Percentiles rank a stretch among this genome's conserved stretches.
These are phyloP conservation scores for Plectrocnemia conspersa DNA, from an alignment of 1,140 invertebrate genomes.

Conservation along the genomic window DNA sequence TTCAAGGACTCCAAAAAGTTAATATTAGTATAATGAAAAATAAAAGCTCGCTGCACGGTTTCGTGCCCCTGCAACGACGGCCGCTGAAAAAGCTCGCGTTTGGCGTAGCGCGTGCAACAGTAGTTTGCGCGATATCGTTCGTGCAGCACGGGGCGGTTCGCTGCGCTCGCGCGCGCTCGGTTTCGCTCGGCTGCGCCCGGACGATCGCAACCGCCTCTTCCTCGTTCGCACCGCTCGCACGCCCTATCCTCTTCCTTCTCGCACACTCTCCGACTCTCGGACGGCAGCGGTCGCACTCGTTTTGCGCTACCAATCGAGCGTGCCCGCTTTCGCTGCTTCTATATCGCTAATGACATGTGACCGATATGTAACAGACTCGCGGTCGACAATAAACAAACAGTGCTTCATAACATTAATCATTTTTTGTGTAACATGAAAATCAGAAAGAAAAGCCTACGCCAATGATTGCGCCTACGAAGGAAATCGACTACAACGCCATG, in stretches of 20 bases:
- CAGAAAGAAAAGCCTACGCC: neutral
- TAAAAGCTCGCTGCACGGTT: constrained; percentile 25
- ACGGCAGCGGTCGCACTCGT: neutral
- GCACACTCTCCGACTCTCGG: neutral
- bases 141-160: constrained; percentile 7
- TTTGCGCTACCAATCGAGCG: neutral
- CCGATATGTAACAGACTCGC: neutral
- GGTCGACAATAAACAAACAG: neutral
- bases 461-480: neutral
- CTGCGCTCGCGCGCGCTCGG: neutral
- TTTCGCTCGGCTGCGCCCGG: neutral
- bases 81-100: neutral
- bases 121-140: too few species aligned
- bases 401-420: neutral
- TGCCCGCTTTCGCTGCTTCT: neutral
- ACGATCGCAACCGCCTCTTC: neutral
- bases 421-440: constrained; percentile 1
- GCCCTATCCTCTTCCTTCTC: neutral
- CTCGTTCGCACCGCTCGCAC: neutral
- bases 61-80: neutral
- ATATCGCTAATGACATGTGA: neutral
- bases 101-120: neutral
- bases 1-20: too few species aligned
- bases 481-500: constrained; percentile 31
- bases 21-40: constrained; percentile 24